A percentile compares a stretch with the other conserved stretches of the same genome.
These are phyloP conservation scores for Amphimedon queenslandica DNA, from an alignment of 37 sponge, comb jelly and placozoan genomes.

Conservation along the genomic window DNA sequence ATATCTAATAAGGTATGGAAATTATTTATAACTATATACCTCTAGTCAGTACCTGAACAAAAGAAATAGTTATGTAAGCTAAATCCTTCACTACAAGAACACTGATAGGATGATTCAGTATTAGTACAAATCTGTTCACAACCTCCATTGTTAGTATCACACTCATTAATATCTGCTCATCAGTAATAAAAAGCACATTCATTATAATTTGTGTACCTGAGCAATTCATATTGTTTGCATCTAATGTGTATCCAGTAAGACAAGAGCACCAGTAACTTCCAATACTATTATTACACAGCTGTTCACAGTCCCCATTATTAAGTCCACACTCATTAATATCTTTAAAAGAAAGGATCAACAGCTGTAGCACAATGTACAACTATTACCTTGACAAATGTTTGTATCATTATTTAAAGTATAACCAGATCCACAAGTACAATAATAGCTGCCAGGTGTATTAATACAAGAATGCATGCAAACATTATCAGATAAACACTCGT, in stretches of 20 bases:
- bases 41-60: no score
- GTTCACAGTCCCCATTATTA: constrained; percentile 11
- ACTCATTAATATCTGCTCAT: constrained; percentile 8
- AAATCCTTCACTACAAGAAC: no score
- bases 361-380: no score
- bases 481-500: no score
- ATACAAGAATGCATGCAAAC: no score
- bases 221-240: constrained; percentile 4
- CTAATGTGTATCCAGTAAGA: not conserved
- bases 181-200: not conserved
- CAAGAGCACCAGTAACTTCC: constrained; percentile 30
- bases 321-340: constrained; percentile 24
- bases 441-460: constrained; percentile 14
- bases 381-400: no score
- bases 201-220: not conserved
- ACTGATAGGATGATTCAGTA: no score
- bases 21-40: no score
- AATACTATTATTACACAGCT: constrained; percentile 19
- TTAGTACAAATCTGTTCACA: constrained; percentile 22
- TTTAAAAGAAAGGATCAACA: constrained; percentile 5
- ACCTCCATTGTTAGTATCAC: constrained; percentile 12
- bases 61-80: no score
- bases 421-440: no score
- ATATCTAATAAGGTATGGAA: no score
- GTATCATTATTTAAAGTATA: no score